Percentiles rank a stretch among this genome's conserved stretches.
These are phyloP conservation scores for Semicossyphus pulcher DNA, from an alignment of 2,113 vertebrate genomes.

Conservation along the genomic window DNA sequence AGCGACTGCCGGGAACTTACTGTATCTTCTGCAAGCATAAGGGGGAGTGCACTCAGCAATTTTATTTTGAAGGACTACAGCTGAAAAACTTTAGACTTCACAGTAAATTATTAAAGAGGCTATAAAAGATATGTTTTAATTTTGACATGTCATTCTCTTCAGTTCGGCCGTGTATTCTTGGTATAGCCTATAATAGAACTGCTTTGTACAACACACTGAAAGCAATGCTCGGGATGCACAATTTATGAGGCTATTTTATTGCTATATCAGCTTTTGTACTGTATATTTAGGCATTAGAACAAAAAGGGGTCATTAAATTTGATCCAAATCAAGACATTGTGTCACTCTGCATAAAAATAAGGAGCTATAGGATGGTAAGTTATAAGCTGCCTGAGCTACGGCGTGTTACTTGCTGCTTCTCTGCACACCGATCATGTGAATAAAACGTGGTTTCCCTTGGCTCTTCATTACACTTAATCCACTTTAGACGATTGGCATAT, in stretches of 20 bases:
- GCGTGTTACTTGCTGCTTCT: not conserved
- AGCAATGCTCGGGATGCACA: not conserved
- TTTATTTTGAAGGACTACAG: not conserved
- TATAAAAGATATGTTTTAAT: no score
- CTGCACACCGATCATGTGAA: conserved; percentile 17
- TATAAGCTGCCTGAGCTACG: not conserved
- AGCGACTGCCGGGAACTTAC: no score
- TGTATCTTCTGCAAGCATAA: not conserved
- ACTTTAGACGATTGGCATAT: conserved; percentile 36
- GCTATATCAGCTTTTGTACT: no score
- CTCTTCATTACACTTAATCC: conserved; percentile 9
- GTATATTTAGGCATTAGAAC: no score
- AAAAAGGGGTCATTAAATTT: no score
- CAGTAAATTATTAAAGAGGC: not conserved
- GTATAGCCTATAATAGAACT: not conserved
- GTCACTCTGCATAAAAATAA: no score
- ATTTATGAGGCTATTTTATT: no score
- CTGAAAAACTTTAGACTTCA: not conserved
- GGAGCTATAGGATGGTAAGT: not conserved
- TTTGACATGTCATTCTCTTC: no score
- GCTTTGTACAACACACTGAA: not conserved
- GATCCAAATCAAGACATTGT: no score
- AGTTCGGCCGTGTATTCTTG: not conserved
- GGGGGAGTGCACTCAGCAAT: not conserved
- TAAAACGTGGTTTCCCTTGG: conserved; percentile 1